Evolutionary conservation across 1,140 invertebrate species (phyloP).

Genomic region (Hylaeus volcanicus): DNA sequence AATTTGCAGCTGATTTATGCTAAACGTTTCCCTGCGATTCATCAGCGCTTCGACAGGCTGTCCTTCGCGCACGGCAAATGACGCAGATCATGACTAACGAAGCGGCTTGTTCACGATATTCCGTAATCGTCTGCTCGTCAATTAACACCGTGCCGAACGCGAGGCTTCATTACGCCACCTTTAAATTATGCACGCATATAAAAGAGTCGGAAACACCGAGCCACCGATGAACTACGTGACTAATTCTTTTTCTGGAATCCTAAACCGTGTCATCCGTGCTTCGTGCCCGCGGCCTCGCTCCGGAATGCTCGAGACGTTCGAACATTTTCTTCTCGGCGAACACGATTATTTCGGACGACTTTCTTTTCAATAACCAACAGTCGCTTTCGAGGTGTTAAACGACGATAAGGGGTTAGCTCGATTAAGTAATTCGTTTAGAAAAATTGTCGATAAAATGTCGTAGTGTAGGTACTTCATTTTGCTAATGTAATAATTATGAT

Average conservation of each 20-base stretch:
- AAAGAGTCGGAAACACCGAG: not conserved
- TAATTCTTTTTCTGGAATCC: conserved; percentile 52
- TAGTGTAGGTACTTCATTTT: too few species aligned
- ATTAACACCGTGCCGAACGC: conserved; percentile 68
- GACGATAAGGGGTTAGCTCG: not conserved
- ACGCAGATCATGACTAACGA: conserved; percentile 71
- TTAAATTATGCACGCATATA: conserved; percentile 60
- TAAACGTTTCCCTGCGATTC: not conserved
- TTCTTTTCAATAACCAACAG: not conserved
- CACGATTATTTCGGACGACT: not conserved
- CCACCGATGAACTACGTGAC: conserved; percentile 20
- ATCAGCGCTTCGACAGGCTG: conserved; percentile 15
- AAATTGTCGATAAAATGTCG: conserved; percentile 9
- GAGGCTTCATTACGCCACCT: conserved; percentile 66
- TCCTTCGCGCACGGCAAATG: conserved; percentile 60
- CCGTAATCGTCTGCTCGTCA: conserved; percentile 69
- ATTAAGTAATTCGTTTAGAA: not conserved
- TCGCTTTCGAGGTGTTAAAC: too few species aligned
- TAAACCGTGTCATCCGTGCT: conserved; percentile 8
- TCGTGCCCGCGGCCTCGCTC: conserved; percentile 41
- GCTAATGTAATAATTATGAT: too few species aligned
- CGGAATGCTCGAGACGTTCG: conserved; percentile 26
- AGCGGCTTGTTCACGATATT: conserved; percentile 69
- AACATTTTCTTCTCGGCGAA: not conserved
- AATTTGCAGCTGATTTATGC: conserved; percentile 24